Evolutionary conservation across 2,888 invertebrate species (phyloP), one percentile per base, ranked within the genome.

Genomic region (Microctonus hyperodae): DNA sequence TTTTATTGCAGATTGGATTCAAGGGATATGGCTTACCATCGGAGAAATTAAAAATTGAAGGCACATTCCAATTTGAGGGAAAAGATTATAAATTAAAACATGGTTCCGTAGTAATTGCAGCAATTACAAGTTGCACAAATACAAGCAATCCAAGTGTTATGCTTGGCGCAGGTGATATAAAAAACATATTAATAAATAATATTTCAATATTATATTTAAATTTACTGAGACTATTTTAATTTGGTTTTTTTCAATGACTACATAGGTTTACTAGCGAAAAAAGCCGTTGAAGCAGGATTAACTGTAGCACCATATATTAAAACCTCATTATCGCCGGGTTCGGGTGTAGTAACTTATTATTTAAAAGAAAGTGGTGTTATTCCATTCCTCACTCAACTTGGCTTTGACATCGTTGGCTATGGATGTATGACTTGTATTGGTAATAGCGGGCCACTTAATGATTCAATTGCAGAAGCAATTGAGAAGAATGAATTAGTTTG

Each of bases 351-450:
- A 28, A 96, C 96, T 0, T 96, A 96, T 81, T 95, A 95, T 81
- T 85, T 95, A 7, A 83, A 85, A 81, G 96, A 97, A 81, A 96
- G 96, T 1, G 97, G 97, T 0, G 97, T 98, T 1, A 89, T 95
- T 16, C 94, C 96, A 0, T 92, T 92, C 76, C 84, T 98, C 64
- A 91, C 92, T 75, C 87, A 92, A 80, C 86, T 98, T 1, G 98
- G 98, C 7, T 99, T 98, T 83, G 90, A 95, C 81, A 91, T 96
- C 57, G 97, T 98, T 0, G 98, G 98, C n/a, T 99, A 98, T 80
- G 98, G 98, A 0, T 99, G 99, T 83, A 98, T 98, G 98, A 98
- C 98, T 0, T 99, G 99, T 82, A 99, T 99, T 75, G 98, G 98
- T 0, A 99, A 99, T 86, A 96, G 96, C 5, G 98, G 98, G 0